Base-by-base conservation (phyloP, 2,113 vertebrate species). In the Hymenochirus boettgeri region DNA sequence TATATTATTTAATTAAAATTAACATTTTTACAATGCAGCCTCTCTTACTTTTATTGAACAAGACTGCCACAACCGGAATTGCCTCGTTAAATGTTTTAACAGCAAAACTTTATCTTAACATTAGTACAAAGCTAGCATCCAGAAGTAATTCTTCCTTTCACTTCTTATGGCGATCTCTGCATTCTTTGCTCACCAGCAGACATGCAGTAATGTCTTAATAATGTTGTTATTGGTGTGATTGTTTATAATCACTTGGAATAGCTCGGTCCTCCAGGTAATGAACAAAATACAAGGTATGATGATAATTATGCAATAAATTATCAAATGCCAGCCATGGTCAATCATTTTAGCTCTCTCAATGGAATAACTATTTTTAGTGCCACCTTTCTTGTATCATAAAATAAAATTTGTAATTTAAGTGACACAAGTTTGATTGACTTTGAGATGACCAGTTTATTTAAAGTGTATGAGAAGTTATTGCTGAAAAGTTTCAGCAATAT, bases 1-100 rank as follows among this genome's bases (percentile, higher is more conserved):
- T 60, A 54, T 60, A 59, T 69, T 69, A 53, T 59, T 53, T 69
- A 52, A 69, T 69, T 69, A 60, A 53, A 69, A 60, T 59, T 52
- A 39, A 23, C 54, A 57, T 58, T 66, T 61, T 66, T 37, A 57
- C 29, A 57, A 57, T 35, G 11, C 54, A 15, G 26, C 63, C 57
- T 35, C 26, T 18, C 23, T 22, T 27, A 21, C 47, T 42, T 21
- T 17, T 19, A 45, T 19, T 2, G 18, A 52, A 53, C 47, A 58
- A 19, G 47, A 60, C 53, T 67, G 56, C 27, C 46, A 45, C 23
- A n/a, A 52, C 71, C 50, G 21, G 18, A 7, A 47, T 48, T 73
- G 51, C 37, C 54, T 53, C 58, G 47, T 57, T 58, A 50, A 63
- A 61, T 57, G 27, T 66, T 48, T 66, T 62, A 37, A 63, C 62